phyloP scores from a whole-genome alignment of 2,113 vertebrate species.

The Datnioides undecimradiatus region DNA sequence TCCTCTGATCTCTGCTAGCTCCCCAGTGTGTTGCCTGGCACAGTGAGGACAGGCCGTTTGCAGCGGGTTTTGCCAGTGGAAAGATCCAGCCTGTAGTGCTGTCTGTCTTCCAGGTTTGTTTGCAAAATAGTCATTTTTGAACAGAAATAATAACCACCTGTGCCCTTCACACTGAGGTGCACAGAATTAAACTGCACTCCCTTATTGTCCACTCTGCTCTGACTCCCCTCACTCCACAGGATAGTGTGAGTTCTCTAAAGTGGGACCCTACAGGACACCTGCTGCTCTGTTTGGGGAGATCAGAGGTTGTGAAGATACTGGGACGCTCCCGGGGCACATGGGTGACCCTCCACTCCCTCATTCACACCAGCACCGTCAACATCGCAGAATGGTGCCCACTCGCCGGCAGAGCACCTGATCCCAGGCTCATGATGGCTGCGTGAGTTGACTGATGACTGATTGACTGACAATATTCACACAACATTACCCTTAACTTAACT shows the following conservation, averaged over 20 bases:
- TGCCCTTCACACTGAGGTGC: not conserved
- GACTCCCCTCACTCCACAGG: slow-evolving; percentile 62
- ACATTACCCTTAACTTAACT: too few species aligned
- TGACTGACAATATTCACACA: not conserved
- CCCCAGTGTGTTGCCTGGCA: slow-evolving; percentile 86
- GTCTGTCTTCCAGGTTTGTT: slow-evolving; percentile 83
- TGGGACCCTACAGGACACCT: slow-evolving; percentile 88
- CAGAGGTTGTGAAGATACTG: slow-evolving; percentile 84
- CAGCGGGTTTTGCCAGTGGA: slow-evolving; percentile 84
- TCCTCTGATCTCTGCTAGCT: slow-evolving; percentile 60
- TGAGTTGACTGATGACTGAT: slow-evolving; percentile 71
- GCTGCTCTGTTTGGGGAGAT: slow-evolving; percentile 82
- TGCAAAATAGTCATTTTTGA: not conserved
- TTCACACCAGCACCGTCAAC: slow-evolving; percentile 80
- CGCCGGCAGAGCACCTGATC: slow-evolving; percentile 78
- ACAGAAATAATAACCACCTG: too few species aligned
- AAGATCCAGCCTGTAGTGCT: slow-evolving; percentile 83
- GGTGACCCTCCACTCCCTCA: slow-evolving; percentile 82
- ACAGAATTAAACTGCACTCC: too few species aligned
- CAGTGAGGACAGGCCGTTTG: slow-evolving; percentile 84
- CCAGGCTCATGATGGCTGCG: slow-evolving; percentile 85
- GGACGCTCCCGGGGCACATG: slow-evolving; percentile 76
- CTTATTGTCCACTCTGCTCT: not conserved
- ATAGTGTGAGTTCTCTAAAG: slow-evolving; percentile 78
- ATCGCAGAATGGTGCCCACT: slow-evolving; percentile 84